phyloP scores from a whole-genome alignment of 2,797 vertebrate species.

The Lepus townsendii region DNA sequence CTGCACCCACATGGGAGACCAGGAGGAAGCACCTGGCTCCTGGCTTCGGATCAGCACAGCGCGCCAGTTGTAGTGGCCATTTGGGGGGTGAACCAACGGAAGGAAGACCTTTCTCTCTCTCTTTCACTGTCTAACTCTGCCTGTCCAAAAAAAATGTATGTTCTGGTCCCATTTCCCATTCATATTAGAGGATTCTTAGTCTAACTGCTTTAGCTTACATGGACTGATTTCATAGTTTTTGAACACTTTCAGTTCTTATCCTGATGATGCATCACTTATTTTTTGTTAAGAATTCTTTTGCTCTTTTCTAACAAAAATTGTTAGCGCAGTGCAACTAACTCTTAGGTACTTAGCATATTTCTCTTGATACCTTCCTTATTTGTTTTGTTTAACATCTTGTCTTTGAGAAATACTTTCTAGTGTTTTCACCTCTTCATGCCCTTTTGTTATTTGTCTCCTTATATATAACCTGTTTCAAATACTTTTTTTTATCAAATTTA shows the following conservation, averaged over 20 bases:
- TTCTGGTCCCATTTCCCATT: background rate
- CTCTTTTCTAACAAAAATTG: slow-evolving; percentile 25
- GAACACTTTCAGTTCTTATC: background rate
- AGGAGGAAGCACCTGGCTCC: too few species aligned
- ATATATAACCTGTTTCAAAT: slow-evolving; percentile 30
- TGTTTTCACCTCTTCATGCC: background rate
- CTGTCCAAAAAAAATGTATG: background rate
- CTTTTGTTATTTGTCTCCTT: slow-evolving; percentile 34
- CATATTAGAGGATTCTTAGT: background rate
- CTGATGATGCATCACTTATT: background rate
- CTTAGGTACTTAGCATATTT: slow-evolving; percentile 39
- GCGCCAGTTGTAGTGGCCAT: too few species aligned
- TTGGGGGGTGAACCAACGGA: too few species aligned
- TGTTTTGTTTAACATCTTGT: slow-evolving; percentile 44
- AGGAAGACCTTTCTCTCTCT: too few species aligned
- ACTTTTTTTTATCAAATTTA: slow-evolving; percentile 45
- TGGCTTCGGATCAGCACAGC: too few species aligned
- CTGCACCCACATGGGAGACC: too few species aligned
- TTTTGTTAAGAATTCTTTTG: background rate
- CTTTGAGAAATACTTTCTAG: background rate
- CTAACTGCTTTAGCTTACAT: background rate
- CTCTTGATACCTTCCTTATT: slow-evolving; percentile 24
- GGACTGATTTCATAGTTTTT: background rate
- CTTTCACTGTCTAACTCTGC: too few species aligned
- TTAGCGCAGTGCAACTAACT: background rate